Evolutionary conservation across 2,888 invertebrate genomes (phyloP), one percentile per base, ranked within the genome.

Genomic region (Agriopis marginaria): DNA sequence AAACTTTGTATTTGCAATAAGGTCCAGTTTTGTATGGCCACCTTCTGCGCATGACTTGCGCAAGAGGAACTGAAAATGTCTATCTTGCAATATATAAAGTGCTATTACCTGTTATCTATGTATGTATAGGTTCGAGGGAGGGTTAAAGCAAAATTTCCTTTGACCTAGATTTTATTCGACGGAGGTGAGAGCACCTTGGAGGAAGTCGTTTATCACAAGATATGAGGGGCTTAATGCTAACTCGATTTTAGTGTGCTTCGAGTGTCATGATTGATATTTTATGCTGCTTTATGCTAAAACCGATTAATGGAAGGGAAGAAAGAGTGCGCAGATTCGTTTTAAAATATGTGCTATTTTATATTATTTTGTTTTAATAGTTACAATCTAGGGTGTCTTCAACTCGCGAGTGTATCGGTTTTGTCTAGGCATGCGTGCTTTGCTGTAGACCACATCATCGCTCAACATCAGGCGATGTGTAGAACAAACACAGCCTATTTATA

Each of bases 41-140:
- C 56, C 50, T 73, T 83, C 73, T 89, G 91, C 91, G 91, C 91
- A 91, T 90, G 92, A 86, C 79, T 87, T 90, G 91, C 90, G 91
- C 91, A 89, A 80, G 90, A 89, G 89, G 84, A 80, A 89, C 85
- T 84, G 75, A 73, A 73, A 71, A 71, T 67, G 75, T 73, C 71
- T 76, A 71, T 73, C 72, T 72, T 42, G 69, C 62, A 59, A 64
- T 73, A 66, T 71, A 72, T 71, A 70, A 70, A 70, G 63, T 66
- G 58, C 66, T 70, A 72, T 71, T 72, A 76, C 75, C 74, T 75
- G 75, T 71, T 58, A 32, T 32, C 44, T 66, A 64, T 72, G 66
- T 68, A 72, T 72, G 72, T 74, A 70, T 75, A 73, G 72, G 73
- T 63, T 66, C 70, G 71, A 54, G 65, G 72, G 70, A 71, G 77